Percentiles rank a stretch among this genome's conserved stretches.
phyloP scores from a whole-genome alignment of 1,140 invertebrate species.

The Pectinophora gossypiella region DNA sequence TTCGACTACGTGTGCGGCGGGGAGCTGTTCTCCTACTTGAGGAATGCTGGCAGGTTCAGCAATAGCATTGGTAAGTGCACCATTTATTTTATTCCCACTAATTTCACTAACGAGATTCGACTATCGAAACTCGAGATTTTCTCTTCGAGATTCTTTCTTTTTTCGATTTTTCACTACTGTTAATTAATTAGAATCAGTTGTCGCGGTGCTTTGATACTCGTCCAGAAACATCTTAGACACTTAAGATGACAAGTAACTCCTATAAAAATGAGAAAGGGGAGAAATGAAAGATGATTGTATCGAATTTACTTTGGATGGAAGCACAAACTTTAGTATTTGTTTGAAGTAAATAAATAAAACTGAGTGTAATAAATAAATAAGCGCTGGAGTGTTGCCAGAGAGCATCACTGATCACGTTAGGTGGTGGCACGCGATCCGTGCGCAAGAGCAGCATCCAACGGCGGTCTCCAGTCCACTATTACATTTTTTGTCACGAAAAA shows the following conservation, averaged over 20 bases:
- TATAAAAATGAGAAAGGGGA: too few relatives aligned
- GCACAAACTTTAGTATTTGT: slow-evolving; percentile 13
- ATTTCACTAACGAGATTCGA: too few relatives aligned
- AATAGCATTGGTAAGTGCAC: slow-evolving; percentile 82
- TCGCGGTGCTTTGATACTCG: not conserved
- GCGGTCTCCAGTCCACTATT: too few relatives aligned
- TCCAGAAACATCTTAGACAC: not conserved
- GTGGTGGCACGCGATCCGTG: slow-evolving; percentile 18
- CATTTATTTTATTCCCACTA: not conserved
- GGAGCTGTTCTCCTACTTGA: slow-evolving; percentile 95
- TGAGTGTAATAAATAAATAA: slow-evolving; percentile 34
- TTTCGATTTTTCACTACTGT: not conserved
- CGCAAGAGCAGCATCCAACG: slow-evolving; percentile 18
- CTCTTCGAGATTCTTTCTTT: too few relatives aligned
- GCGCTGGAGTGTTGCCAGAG: slow-evolving; percentile 27
- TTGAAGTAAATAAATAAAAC: slow-evolving; percentile 35
- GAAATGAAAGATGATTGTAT: too few relatives aligned
- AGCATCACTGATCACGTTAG: slow-evolving; percentile 6
- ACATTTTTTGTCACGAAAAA: too few relatives aligned
- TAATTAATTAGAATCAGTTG: not conserved
- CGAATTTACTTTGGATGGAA: not conserved
- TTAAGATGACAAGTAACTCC: too few relatives aligned
- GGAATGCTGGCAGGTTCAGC: slow-evolving; percentile 93
- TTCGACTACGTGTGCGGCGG: slow-evolving; percentile 97
- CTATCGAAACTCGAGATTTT: not conserved